A percentile compares a stretch with the other conserved stretches of the same genome.
Evolutionary conservation across 1,140 invertebrate genomes (phyloP).

Genomic region (Meloidogyne exigua): DNA sequence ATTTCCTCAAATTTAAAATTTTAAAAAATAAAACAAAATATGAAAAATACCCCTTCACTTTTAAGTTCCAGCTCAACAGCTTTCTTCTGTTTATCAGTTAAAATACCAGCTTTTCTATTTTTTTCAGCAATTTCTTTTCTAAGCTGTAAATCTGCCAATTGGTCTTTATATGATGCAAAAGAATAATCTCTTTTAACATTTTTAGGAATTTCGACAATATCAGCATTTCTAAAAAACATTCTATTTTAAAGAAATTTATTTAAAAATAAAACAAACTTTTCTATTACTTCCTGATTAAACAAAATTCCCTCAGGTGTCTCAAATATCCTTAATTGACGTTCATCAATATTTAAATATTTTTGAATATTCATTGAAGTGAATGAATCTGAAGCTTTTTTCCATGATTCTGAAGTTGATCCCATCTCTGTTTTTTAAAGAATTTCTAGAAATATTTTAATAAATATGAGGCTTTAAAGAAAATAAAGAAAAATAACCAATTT

Average conservation of each 20-base stretch:
- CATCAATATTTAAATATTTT: conserved; percentile 41
- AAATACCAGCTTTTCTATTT: conserved; percentile 73
- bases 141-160: conserved; percentile 87
- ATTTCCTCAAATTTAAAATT: conserved; percentile 68
- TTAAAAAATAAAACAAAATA: background rate
- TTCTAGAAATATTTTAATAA: background rate
- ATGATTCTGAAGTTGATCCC: conserved; percentile 14
- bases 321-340: conserved; percentile 83
- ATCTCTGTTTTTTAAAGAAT: background rate
- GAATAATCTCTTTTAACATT: conserved; percentile 94
- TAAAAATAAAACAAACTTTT: conserved; percentile 69
- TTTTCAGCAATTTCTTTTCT: conserved; percentile 88
- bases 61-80: conserved; percentile 79
- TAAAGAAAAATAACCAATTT: too few relatives aligned
- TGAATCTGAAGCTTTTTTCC: conserved; percentile 38
- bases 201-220: conserved; percentile 67
- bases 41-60: conserved; percentile 71
- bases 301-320: conserved; percentile 82
- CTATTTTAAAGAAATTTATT: too few relatives aligned
- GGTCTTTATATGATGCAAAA: conserved; percentile 92
- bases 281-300: conserved; percentile 84
- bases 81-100: conserved; percentile 89
- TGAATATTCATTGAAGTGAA: conserved; percentile 36
- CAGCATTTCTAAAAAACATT: conserved; percentile 23
- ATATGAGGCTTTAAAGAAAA: background rate